Evolutionary conservation across 2,797 vertebrate genomes (phyloP).

Genomic region (Leuciscus waleckii): DNA sequence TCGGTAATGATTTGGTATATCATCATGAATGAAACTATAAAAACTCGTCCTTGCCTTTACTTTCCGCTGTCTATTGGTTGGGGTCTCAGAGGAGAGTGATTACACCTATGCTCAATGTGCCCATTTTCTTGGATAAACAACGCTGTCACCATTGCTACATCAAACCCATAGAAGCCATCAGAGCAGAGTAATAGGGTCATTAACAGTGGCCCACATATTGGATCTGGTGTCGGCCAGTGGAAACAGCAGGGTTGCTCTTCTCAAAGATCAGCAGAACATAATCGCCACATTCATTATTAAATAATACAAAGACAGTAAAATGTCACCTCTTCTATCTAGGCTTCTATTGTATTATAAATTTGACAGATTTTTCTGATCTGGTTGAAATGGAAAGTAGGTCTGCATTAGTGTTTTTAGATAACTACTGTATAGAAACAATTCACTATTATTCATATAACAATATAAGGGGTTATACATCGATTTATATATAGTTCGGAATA

Average conservation of each 20-base stretch:
- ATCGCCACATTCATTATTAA: constrained; percentile 45
- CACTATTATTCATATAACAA: not conserved
- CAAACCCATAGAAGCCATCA: constrained; percentile 41
- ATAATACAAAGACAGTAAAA: constrained; percentile 21
- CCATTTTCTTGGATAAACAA: constrained; percentile 58
- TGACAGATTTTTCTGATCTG: not conserved
- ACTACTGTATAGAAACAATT: not conserved
- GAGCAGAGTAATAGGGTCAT: constrained; percentile 53
- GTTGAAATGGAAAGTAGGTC: not conserved
- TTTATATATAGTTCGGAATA: not conserved
- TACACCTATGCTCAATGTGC: constrained; percentile 39
- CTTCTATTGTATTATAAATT: not conserved
- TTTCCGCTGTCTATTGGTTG: not conserved
- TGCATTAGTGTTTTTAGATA: not conserved
- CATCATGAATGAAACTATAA: constrained; percentile 28
- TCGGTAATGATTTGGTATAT: constrained; percentile 38
- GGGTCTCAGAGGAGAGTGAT: constrained; percentile 44
- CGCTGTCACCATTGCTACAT: constrained; percentile 49
- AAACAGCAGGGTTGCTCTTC: constrained; percentile 37
- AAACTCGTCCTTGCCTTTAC: constrained; percentile 18
- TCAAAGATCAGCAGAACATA: constrained; percentile 36
- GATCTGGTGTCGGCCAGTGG: constrained; percentile 35
- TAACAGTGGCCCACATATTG: constrained; percentile 43
- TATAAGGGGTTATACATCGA: not conserved
- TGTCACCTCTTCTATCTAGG: constrained; percentile 23